Conservation (phyloP, 2,888 invertebrate species). For the Artemia sinica region DNA sequence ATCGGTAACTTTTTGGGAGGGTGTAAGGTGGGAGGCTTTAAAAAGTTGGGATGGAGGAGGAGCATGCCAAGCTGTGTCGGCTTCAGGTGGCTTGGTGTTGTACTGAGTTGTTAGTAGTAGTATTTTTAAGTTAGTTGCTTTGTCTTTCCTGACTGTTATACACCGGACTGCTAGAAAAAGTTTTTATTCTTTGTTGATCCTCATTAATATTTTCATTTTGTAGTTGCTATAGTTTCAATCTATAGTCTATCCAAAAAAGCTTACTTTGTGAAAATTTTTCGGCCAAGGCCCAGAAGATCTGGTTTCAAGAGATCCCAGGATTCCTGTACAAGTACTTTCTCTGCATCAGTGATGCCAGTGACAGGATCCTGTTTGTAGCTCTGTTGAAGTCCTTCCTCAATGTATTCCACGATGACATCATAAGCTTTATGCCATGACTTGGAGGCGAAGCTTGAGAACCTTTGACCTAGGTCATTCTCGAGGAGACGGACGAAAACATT, state of each 20-base stretch:
- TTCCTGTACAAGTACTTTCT: neutral
- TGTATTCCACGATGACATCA: neutral
- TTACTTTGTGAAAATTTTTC: conserved; percentile 7
- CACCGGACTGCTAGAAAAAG: no score
- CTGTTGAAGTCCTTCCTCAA: conserved; percentile 1
- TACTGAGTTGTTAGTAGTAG: no score
- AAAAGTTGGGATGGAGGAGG: no score
- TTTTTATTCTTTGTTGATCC: no score
- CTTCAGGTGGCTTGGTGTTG: no score
- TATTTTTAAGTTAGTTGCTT: no score
- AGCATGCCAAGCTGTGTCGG: no score
- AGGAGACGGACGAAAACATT: neutral
- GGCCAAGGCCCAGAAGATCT: neutral
- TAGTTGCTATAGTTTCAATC: no score
- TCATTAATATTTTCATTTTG: no score
- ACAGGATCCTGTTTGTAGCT: conserved; percentile 2
- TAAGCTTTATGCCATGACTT: neutral
- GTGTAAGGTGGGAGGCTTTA: no score
- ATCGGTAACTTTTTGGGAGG: no score
- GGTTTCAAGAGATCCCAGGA: neutral
- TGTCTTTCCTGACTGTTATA: no score
- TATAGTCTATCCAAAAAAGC: neutral
- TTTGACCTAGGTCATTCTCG: neutral
- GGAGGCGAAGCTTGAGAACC: neutral
- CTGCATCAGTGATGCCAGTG: neutral